phyloP scores from a whole-genome alignment of 1,140 invertebrate genomes.

The Proales similis region DNA sequence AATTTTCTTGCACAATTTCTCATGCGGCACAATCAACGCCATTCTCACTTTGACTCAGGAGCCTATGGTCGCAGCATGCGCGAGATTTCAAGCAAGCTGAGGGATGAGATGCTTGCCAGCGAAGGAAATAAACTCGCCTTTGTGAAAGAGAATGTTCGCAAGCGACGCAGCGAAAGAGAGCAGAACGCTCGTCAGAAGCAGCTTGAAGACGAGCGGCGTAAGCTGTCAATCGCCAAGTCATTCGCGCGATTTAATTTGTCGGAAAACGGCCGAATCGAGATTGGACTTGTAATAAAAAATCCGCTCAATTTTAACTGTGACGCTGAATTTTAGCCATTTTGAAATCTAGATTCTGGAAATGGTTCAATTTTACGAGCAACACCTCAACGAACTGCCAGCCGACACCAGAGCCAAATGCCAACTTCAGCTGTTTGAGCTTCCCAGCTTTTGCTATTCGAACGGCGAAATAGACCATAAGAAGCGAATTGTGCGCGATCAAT shows the following conservation, averaged over 20 bases:
- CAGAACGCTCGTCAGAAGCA: conserved; percentile 41
- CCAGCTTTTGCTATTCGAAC: too few relatives aligned
- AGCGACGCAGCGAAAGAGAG: conserved; percentile 47
- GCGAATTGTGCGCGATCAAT: too few relatives aligned
- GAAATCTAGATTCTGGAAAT: not conserved
- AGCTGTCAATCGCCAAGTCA: conserved; percentile 43
- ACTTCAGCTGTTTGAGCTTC: too few relatives aligned
- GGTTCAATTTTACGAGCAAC: not conserved
- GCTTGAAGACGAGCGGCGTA: conserved; percentile 43
- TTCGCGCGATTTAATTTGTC: conserved; percentile 46
- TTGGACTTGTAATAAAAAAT: conserved; percentile 44
- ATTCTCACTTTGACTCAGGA: conserved; percentile 50
- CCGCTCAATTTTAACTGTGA: not conserved
- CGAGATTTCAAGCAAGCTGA: conserved; percentile 48
- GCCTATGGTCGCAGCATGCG: conserved; percentile 49
- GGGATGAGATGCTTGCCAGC: conserved; percentile 46
- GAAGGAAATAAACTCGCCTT: conserved; percentile 51
- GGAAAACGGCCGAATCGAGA: conserved; percentile 44
- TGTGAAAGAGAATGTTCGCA: conserved; percentile 49
- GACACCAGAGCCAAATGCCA: too few relatives aligned
- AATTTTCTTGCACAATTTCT: conserved; percentile 53
- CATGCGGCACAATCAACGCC: conserved; percentile 52
- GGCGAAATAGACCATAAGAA: too few relatives aligned
- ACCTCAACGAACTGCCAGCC: too few relatives aligned
- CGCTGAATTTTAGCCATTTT: not conserved